Base-by-base conservation (phyloP, 2,888 invertebrate species). In the Fabriciana adippe region DNA sequence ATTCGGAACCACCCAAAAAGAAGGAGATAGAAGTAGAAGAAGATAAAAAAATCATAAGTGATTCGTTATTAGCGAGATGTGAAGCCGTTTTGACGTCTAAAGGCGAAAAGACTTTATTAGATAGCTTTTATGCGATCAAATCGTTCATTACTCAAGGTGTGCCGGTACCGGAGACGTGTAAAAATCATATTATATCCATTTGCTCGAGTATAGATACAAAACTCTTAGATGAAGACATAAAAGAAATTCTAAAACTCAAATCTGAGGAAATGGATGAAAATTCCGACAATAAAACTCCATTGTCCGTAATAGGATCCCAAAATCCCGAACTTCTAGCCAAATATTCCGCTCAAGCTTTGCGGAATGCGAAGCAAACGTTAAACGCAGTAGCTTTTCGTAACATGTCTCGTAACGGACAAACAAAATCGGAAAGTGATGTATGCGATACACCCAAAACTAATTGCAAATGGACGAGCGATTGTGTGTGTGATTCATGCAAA, bases 381-480 rank as follows among this genome's bases (percentile, higher is more conserved):
- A 92, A 91, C 71, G 87, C 89, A 0, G 89, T 91, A 0, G 91
- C 91, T 0, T 91, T 92, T 63, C 82, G 86, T 0, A 88, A 88
- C 15, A 84, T 90, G 66, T 80, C 83, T 14, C 73, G 85, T 0
- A 90, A 86, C 8, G 88, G 88, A 0, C 88, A 88, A 14, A 85
- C 83, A 0, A 90, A 90, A 16, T 88, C 88, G 0, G 91, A 91
- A 3, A 85, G 85, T 1, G 92, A 92, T 2, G 83, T 84, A 0
- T 90, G 89, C n/a, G 90, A 90, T 51, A 89, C 87, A 0, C 89
- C 90, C 0, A 87, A 86, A 54, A 85, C 77, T 0, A 89, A 88
- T 6, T 92, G 92, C 69, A 91, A 92, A 55, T 91, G 89, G 85
- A 92, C 92, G 0, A 90, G 83, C 3, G 92, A 92, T 16, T 92